Conservation (phyloP, 1,140 invertebrate genomes). For the Thaumetopoea pityocampa region DNA sequence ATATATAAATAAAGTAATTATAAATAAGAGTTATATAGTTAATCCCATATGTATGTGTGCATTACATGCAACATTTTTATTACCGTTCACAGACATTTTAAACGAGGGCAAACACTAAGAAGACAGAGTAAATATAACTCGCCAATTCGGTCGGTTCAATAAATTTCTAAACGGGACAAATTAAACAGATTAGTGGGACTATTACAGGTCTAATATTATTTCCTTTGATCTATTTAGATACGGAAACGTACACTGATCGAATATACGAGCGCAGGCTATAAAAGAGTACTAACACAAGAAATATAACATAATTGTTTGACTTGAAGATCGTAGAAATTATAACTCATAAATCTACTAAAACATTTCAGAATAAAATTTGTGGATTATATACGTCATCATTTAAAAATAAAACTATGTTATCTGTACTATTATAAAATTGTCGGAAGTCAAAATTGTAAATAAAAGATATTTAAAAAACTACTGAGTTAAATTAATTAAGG, state of each 20-base stretch:
- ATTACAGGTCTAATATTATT: slow-evolving; percentile 24
- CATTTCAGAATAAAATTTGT: too few relatives aligned
- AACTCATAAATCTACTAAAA: too few relatives aligned
- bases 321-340: too few relatives aligned
- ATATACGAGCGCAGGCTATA: background rate
- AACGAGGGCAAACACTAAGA: slow-evolving; percentile 30
- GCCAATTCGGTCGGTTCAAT: slow-evolving; percentile 42
- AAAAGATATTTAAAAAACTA: too few relatives aligned
- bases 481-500: too few relatives aligned
- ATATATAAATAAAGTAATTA: too few relatives aligned
- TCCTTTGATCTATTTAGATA: slow-evolving; percentile 8
- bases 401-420: too few relatives aligned
- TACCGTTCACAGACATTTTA: slow-evolving; percentile 30
- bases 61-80: slow-evolving; percentile 18
- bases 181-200: slow-evolving; percentile 43
- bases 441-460: too few relatives aligned
- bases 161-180: slow-evolving; percentile 49
- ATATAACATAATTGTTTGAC: too few relatives aligned
- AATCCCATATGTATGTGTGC: slow-evolving; percentile 4
- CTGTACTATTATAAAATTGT: too few relatives aligned
- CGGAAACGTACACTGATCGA: slow-evolving; percentile 6
- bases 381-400: too few relatives aligned
- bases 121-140: slow-evolving; percentile 43
- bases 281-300: too few relatives aligned
- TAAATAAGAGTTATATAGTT: slow-evolving; percentile 10